phyloP scores from a whole-genome alignment of 2,797 vertebrate genomes.

The Gymnoscopelus braueri region DNA sequence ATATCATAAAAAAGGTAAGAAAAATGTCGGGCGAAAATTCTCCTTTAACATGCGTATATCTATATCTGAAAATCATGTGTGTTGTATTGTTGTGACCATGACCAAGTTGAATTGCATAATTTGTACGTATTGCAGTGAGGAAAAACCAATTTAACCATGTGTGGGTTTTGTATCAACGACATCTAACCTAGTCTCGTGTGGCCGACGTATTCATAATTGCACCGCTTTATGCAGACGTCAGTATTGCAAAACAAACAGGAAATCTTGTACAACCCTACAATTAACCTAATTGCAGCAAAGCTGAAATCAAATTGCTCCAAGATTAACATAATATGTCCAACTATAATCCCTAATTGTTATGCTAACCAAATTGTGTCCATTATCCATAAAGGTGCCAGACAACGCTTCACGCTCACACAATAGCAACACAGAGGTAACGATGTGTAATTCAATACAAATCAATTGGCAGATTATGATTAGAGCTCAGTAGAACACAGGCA shows the following conservation, averaged over 20 bases:
- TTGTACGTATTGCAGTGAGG: too few relatives aligned
- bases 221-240: conserved; percentile 18
- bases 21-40: too few relatives aligned
- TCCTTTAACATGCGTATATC: neutral
- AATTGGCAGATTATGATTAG: neutral
- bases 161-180: too few relatives aligned
- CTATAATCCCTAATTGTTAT: neutral
- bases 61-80: neutral
- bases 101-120: neutral
- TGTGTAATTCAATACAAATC: neutral
- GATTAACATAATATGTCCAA: neutral
- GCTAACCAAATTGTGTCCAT: neutral
- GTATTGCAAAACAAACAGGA: neutral
- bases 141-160: too few relatives aligned
- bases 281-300: conserved; percentile 14
- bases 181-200: too few relatives aligned
- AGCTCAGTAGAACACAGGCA: neutral
- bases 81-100: neutral
- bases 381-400: neutral
- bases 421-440: neutral
- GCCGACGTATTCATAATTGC: conserved; percentile 15
- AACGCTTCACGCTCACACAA: neutral
- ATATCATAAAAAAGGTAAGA: too few relatives aligned
- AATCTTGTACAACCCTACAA: neutral
- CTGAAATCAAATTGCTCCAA: conserved; percentile 9